Percentiles rank a stretch among this genome's conserved stretches.
Evolutionary conservation across 2,888 invertebrate species (phyloP).

Genomic region (Blastobasis adustella): DNA sequence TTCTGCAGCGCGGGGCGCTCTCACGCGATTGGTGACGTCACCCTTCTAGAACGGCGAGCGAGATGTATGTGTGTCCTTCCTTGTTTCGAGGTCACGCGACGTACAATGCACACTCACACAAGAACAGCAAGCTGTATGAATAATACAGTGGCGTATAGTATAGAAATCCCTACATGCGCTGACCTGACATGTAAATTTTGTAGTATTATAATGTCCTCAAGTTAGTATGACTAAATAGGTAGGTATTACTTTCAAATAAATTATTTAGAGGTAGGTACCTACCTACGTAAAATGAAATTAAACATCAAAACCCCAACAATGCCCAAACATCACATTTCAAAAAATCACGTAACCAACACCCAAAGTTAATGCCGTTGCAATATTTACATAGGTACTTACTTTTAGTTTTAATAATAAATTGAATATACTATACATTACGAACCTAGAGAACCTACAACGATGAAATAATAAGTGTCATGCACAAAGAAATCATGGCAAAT

Average conservation of each 20-base stretch:
- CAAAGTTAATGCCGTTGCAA: too few relatives aligned
- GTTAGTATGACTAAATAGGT: neutral
- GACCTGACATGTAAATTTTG: constrained; percentile 29
- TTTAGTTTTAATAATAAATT: too few relatives aligned
- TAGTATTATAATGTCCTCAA: constrained; percentile 28
- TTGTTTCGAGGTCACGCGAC: constrained; percentile 63
- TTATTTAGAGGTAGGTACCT: constrained; percentile 1
- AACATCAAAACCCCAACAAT: neutral
- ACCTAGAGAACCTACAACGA: too few relatives aligned
- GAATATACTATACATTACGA: too few relatives aligned
- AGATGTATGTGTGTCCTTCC: constrained; percentile 49
- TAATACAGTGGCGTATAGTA: constrained; percentile 26
- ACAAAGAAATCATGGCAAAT: too few relatives aligned
- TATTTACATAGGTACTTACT: too few relatives aligned
- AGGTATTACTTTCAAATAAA: neutral
- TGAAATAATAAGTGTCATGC: too few relatives aligned
- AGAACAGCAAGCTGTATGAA: constrained; percentile 28
- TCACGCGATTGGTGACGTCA: constrained; percentile 63
- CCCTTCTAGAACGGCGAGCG: constrained; percentile 59
- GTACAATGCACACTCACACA: constrained; percentile 60
- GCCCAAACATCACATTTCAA: constrained; percentile 10
- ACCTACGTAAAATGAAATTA: neutral
- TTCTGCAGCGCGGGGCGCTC: constrained; percentile 59
- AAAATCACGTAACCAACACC: too few relatives aligned
- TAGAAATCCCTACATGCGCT: too few relatives aligned